Percentiles rank a stretch among this genome's conserved stretches.
Evolutionary conservation across 2,888 invertebrate genomes (phyloP).

Genomic region (Crocallis elinguaria): DNA sequence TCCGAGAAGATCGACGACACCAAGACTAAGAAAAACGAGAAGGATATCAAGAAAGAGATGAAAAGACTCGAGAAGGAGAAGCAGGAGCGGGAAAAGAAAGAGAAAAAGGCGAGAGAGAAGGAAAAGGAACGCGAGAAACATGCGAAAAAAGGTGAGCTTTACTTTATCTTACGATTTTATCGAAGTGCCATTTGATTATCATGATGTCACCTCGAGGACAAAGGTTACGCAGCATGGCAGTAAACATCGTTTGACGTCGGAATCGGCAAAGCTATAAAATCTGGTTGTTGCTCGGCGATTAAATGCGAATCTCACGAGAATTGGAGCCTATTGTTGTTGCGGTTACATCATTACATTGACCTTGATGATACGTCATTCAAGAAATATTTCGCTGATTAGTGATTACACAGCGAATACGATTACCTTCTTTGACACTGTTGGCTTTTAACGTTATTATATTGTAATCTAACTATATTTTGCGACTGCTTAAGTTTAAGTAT

Average conservation of each 20-base stretch:
- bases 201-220: slow-evolving; percentile 66
- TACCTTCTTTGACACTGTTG: slow-evolving; percentile 24
- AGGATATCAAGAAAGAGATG: slow-evolving; percentile 82
- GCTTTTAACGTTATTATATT: slow-evolving; percentile 18
- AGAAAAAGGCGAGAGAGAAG: slow-evolving; percentile 81
- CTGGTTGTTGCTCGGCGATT: slow-evolving; percentile 38
- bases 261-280: slow-evolving; percentile 48
- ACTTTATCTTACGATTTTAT: slow-evolving; percentile 17
- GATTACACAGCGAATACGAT: slow-evolving; percentile 49
- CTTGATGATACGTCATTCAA: slow-evolving; percentile 65
- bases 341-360: slow-evolving; percentile 70
- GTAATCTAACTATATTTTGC: background rate
- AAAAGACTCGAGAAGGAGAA: slow-evolving; percentile 80
- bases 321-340: slow-evolving; percentile 58
- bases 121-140: slow-evolving; percentile 79
- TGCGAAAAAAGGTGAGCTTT: slow-evolving; percentile 70
- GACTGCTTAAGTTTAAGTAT: background rate
- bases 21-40: slow-evolving; percentile 76
- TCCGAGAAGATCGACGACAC: slow-evolving; percentile 84
- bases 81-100: slow-evolving; percentile 77
- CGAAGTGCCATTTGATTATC: slow-evolving; percentile 15
- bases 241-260: slow-evolving; percentile 28
- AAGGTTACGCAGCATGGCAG: slow-evolving; percentile 48
- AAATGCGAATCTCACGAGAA: slow-evolving; percentile 48
- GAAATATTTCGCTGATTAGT: slow-evolving; percentile 59